Evolutionary conservation across 2,888 invertebrate species (phyloP), one percentile per base, ranked within the genome.

Genomic region (Arenicola marina): DNA sequence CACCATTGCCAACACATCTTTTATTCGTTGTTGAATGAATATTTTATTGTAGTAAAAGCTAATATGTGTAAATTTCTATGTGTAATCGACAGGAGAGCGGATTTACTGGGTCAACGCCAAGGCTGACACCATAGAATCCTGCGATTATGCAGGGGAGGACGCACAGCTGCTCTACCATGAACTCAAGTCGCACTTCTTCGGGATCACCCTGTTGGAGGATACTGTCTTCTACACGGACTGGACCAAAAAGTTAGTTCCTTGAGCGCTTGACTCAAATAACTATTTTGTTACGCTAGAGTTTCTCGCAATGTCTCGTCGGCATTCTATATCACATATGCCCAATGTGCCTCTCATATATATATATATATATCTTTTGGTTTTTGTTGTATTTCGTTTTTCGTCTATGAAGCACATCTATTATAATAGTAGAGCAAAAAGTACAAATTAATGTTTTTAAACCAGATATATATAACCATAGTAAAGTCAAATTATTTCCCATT

Each of bases 61-160:
- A 4, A 15, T 45, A 4, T 26, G 7, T n/a, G n/a, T 18, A 46
- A 56, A 7, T n/a, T 7, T 18, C 26, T 51, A 18, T 48, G 7
- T 15, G 4, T 33, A 11, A 45, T 2, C 61, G 65, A 1, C 69
- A 77, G 77, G 56, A 1, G 74, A 72, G 43, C 67, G 70, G 4
- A 48, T 79, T 26, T 79, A 73, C 62, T 79, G 78, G 78, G 71
- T 72, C n/a, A 77, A 79, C 60, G 79, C 78, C 1, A 70, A 69
- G 31, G 58, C 66, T 28, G 76, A 79, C 63, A 68, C 64, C 11
- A 75, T 79, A 29, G 74, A 73, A 21, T 64, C 70, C 4, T 71
- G 75, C 11, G 69, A 75, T 58, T 53, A 76, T 1, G 64, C 65
- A 21, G 76, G 70, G 1, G 46, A 55, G 1, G 56, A 59, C 3